phyloP scores from a whole-genome alignment of 2,888 invertebrate species.

The Archaeoteleia sp. region DNA sequence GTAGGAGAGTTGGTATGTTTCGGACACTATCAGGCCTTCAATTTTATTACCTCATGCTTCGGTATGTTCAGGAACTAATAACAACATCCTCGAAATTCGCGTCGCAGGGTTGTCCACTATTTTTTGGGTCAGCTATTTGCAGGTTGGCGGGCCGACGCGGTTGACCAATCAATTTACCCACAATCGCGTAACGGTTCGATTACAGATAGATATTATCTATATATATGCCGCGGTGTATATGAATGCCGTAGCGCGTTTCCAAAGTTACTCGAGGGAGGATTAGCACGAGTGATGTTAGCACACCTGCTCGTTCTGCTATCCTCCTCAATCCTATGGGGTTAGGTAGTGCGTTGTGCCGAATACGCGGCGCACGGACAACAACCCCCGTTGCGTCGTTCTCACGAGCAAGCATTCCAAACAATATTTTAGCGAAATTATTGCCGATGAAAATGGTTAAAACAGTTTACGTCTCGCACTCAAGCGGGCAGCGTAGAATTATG shows the following conservation, averaged over 20 bases:
- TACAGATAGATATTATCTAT: slow-evolving; percentile 58
- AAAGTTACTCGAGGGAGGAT: slow-evolving; percentile 66
- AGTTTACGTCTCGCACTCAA: slow-evolving; percentile 66
- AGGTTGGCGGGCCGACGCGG: too few relatives aligned
- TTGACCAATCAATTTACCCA: too few relatives aligned
- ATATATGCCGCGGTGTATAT: neutral
- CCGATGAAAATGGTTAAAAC: slow-evolving; percentile 63
- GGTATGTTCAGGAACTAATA: slow-evolving; percentile 12
- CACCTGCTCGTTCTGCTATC: slow-evolving; percentile 64
- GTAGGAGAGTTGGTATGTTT: too few relatives aligned
- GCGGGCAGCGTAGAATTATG: slow-evolving; percentile 64
- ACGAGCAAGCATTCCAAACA: slow-evolving; percentile 70
- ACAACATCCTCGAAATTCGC: neutral
- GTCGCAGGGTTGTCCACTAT: neutral
- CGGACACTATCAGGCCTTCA: slow-evolving; percentile 28
- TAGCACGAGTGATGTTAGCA: slow-evolving; percentile 68
- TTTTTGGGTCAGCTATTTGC: slow-evolving; percentile 6
- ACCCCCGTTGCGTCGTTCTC: slow-evolving; percentile 37
- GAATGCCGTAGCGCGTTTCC: too few relatives aligned
- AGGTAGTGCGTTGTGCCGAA: slow-evolving; percentile 4
- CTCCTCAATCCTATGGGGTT: slow-evolving; percentile 14
- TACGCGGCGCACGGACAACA: slow-evolving; percentile 12
- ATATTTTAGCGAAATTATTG: slow-evolving; percentile 70
- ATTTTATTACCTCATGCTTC: slow-evolving; percentile 33
- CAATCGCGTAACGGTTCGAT: slow-evolving; percentile 59